Evolutionary conservation across 1,140 invertebrate genomes (phyloP).

Genomic region (Pseudomyrmex flavicornis): DNA sequence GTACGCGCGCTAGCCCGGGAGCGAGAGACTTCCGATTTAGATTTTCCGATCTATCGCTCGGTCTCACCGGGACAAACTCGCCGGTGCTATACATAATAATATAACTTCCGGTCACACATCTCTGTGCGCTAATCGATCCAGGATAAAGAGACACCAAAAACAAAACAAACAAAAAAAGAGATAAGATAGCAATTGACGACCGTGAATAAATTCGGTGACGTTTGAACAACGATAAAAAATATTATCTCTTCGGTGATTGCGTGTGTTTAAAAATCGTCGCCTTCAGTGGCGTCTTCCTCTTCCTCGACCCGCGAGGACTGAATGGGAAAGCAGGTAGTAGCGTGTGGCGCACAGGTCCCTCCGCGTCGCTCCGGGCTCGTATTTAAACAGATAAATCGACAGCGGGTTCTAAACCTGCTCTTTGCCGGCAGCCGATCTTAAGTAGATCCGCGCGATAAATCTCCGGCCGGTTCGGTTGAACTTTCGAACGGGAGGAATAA

Average conservation of each 20-base stretch:
- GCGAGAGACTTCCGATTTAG: conserved; percentile 37
- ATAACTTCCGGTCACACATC: neutral
- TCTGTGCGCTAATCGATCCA: neutral
- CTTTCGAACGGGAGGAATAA: neutral
- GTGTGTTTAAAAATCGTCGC: conserved; percentile 1
- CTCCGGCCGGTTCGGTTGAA: neutral
- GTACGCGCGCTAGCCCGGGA: neutral
- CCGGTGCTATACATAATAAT: neutral
- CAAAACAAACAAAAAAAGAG: too few species aligned
- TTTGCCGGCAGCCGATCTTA: conserved; percentile 55
- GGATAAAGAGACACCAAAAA: too few species aligned
- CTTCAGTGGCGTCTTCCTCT: neutral
- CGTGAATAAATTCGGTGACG: neutral
- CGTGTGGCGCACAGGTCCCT: conserved; percentile 9
- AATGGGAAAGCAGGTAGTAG: conserved; percentile 47
- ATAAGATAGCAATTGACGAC: too few species aligned
- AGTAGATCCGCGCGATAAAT: conserved; percentile 37
- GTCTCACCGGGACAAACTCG: conserved; percentile 8
- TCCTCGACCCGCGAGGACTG: conserved; percentile 14
- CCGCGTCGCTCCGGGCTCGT: conserved; percentile 60
- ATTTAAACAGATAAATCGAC: conserved; percentile 70
- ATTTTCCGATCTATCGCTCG: conserved; percentile 52
- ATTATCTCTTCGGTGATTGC: neutral
- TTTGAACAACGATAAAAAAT: neutral
- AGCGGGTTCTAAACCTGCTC: conserved; percentile 34